A percentile compares a stretch with the other conserved stretches of the same genome.
Evolutionary conservation across 2,113 vertebrate species (phyloP).

Genomic region (Rissa tridactyla): DNA sequence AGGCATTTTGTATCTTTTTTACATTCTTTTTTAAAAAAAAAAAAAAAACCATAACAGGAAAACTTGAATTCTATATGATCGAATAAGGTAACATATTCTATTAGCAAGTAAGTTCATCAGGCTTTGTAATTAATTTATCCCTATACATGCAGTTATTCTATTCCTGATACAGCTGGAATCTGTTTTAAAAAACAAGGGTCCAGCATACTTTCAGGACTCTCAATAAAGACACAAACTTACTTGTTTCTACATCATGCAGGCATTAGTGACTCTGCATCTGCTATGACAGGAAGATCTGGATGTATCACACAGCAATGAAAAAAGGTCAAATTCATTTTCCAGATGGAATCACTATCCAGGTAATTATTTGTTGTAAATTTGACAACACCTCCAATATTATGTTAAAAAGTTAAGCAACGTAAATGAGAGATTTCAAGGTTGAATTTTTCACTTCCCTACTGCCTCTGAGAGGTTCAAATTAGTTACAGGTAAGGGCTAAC

Average conservation of each 20-base stretch:
- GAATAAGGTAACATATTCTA: neutral
- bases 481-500: neutral
- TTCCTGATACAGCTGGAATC: neutral
- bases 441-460: neutral
- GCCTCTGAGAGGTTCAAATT: neutral
- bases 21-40: neutral
- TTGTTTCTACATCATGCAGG: neutral
- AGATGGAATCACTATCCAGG: neutral
- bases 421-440: neutral
- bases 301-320: neutral
- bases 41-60: neutral
- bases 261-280: neutral
- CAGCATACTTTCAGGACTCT: neutral
- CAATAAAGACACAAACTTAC: neutral
- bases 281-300: neutral
- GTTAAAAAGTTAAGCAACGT: neutral
- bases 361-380: constrained; percentile 32
- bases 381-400: constrained; percentile 10
- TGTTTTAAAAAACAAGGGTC: neutral
- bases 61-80: neutral
- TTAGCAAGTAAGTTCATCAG: neutral
- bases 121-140: neutral
- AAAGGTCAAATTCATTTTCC: neutral
- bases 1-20: neutral
- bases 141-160: neutral